Evolutionary conservation across 2,888 invertebrate species (phyloP).

Genomic region (Rambutsinella grinnellia): DNA sequence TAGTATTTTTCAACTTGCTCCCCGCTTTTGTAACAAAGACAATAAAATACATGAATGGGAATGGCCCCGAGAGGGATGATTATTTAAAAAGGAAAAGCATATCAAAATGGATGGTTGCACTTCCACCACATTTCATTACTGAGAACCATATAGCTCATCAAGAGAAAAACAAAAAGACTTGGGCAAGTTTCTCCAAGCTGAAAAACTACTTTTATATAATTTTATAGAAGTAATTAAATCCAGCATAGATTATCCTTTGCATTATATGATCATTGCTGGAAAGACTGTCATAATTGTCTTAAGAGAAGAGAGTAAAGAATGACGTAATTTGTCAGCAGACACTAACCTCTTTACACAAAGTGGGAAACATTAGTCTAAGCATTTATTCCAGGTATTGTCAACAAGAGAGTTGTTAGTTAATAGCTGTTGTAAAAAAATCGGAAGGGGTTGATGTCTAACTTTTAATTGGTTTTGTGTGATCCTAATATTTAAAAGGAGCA

Average conservation of each 20-base stretch:
- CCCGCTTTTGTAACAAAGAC: constrained; percentile 62
- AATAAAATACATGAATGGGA: constrained; percentile 57
- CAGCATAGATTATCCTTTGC: constrained; percentile 13
- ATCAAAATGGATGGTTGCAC: background rate
- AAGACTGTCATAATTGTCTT: background rate
- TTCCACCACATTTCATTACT: background rate
- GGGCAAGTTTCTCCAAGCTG: background rate
- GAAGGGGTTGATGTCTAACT: background rate
- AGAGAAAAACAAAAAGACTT: background rate
- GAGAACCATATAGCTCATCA: background rate
- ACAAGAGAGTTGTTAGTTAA: constrained; percentile 39
- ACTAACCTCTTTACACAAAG: background rate
- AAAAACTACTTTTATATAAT: background rate
- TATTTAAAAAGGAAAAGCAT: constrained; percentile 24
- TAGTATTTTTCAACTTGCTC: background rate
- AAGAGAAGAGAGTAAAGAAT: background rate
- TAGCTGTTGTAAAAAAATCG: constrained; percentile 25
- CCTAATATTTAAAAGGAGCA: background rate
- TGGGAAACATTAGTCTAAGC: constrained; percentile 1
- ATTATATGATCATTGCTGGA: no score
- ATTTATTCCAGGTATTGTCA: constrained; percentile 13
- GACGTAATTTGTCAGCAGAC: constrained; percentile 3
- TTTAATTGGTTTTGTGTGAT: background rate
- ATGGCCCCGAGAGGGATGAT: constrained; percentile 42
- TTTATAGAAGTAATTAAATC: constrained; percentile 15